A percentile compares a stretch with the other conserved stretches of the same genome.
phyloP scores from a whole-genome alignment of 2,888 invertebrate genomes.

The Morpho achilles region DNA sequence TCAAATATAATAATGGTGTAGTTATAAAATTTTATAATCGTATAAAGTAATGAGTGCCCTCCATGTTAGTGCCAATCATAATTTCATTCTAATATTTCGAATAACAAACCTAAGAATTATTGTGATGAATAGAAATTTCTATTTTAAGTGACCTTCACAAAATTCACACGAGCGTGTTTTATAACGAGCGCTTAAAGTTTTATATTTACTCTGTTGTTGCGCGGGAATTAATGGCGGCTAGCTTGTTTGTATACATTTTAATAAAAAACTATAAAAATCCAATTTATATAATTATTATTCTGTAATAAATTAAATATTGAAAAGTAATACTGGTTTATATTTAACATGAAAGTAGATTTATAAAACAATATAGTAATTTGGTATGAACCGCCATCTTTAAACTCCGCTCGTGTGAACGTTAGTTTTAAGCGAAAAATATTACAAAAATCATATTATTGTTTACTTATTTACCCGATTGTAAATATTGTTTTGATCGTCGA shows the following conservation, averaged over 20 bases:
- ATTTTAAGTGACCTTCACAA: slow-evolving; percentile 32
- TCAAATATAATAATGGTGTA: slow-evolving; percentile 31
- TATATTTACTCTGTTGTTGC: background rate
- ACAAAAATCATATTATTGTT: slow-evolving; percentile 29
- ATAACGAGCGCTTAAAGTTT: background rate
- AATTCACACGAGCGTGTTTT: slow-evolving; percentile 11
- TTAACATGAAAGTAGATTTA: background rate
- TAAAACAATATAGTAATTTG: background rate
- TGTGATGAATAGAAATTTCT: slow-evolving; percentile 31
- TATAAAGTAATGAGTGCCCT: slow-evolving; percentile 54
- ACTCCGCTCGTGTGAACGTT: slow-evolving; percentile 17
- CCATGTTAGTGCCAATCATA: slow-evolving; percentile 68
- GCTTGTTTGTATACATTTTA: background rate
- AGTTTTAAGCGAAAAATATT: slow-evolving; percentile 29
- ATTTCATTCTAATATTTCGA: slow-evolving; percentile 50
- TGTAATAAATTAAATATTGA: slow-evolving; percentile 2
- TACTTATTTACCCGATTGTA: slow-evolving; percentile 40
- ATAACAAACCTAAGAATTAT: slow-evolving; percentile 33
- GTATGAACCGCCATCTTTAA: background rate
- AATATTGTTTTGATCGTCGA: slow-evolving; percentile 40
- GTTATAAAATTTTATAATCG: slow-evolving; percentile 29
- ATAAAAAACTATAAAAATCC: slow-evolving; percentile 4
- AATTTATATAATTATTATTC: slow-evolving; percentile 1
- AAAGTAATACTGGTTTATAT: background rate
- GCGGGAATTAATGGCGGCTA: background rate